Base-by-base conservation (phyloP, 2,797 vertebrate genomes). In the Syndactyla subalaris region DNA sequence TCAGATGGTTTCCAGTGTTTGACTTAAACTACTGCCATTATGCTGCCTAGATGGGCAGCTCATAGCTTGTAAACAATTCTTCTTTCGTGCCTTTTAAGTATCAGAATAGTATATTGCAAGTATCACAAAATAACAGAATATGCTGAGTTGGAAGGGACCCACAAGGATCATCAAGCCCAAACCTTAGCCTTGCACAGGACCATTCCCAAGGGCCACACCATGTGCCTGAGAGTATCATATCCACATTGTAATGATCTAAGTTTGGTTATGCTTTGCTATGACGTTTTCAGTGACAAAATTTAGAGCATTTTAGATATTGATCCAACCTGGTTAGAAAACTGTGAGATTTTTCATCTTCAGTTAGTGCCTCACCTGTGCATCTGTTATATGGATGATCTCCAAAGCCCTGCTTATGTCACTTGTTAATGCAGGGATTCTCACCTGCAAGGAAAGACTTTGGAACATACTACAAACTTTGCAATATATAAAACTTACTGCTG, bases 361-460 rank as follows among this genome's bases (percentile, higher is more conserved):
- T 86, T 77, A 54, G 30, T 78, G 54, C 41, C 41, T 68, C 46
- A 38, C 49, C 76, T 21, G 19, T 57, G 26, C 10, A 45, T 51
- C 30, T 68, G 3, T 34, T 30, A 8, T 24, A 29, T 2, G 4
- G 41, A 36, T 54, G 49, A 65, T 62, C 13, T 82, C 43, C 62
- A 73, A 79, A 87, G 43, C 24, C 16, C 10, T 0, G 0, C 8
- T 74, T 32, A 23, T 3, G 9, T 52, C 70, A 32, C 19, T 81
- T 0, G 2, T 2, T 81, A 54, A 39, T 3, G 4, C 43, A 58
- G 9, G 26, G n/a, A 73, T 79, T 73, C 79, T 75, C 24, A 75
- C 7, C 1, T 0, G 5, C 29, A 36, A 24, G 67, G 63, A 23
- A 82, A 81, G 23, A 67, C 89, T 77, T 80, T 29, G 45, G 65